A percentile compares a stretch with the other conserved stretches of the same genome.
phyloP scores from a whole-genome alignment of 2,888 invertebrate genomes.

The Drosophila birchii region DNA sequence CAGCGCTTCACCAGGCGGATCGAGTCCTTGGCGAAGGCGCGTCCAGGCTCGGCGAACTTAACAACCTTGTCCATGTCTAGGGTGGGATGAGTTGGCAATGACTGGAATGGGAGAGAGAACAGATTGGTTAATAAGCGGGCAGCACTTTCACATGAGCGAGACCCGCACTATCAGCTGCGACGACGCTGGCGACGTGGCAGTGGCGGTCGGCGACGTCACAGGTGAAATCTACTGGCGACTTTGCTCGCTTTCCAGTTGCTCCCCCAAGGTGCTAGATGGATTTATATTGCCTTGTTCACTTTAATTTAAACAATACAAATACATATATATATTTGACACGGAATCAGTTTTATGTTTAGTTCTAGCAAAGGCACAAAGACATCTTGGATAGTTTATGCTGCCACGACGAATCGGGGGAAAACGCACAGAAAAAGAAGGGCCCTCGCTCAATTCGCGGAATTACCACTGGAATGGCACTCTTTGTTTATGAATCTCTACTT shows the following conservation, averaged over 20 bases:
- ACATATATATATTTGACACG: neutral
- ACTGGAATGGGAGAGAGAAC: conserved; percentile 38
- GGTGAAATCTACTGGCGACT: conserved; percentile 53
- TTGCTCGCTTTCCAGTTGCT: neutral
- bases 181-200: conserved; percentile 73
- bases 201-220: conserved; percentile 51
- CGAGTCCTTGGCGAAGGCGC: conserved; percentile 99
- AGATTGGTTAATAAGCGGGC: neutral
- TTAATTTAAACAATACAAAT: neutral
- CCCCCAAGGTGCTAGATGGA: neutral
- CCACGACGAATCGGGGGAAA: neutral
- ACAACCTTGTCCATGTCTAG: conserved; percentile 96
- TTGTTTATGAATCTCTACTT: neutral
- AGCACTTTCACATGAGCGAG: conserved; percentile 59
- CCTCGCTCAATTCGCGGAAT: neutral
- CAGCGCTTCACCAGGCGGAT: conserved; percentile 99
- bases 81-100: conserved; percentile 4
- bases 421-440: neutral
- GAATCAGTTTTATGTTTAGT: neutral
- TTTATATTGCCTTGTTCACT: neutral
- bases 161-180: conserved; percentile 14
- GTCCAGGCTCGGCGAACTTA: conserved; percentile 96
- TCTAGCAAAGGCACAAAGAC: neutral
- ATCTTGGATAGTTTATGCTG: neutral
- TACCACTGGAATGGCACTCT: neutral